These are phyloP conservation scores for Halcyon badia DNA, from an alignment of 2,797 vertebrate species.

Conservation along the genomic window DNA sequence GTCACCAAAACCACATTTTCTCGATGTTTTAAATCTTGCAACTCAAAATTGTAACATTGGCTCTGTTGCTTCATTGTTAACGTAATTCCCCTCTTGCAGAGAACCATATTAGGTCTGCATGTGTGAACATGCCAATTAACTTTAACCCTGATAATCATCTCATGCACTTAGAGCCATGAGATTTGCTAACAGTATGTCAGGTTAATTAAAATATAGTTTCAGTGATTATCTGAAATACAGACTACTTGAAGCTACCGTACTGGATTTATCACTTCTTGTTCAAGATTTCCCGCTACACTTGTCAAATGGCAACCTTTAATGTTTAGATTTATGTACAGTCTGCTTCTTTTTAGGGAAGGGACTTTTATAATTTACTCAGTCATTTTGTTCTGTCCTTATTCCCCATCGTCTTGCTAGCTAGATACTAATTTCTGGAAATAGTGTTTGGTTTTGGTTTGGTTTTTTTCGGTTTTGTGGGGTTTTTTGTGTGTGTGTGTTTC, in stretches of 20 bases:
- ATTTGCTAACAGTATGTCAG: background rate
- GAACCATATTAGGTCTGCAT: background rate
- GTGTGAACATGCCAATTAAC: background rate
- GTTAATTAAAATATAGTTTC: background rate
- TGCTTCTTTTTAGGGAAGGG: background rate
- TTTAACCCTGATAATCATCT: background rate
- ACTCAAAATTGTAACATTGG: background rate
- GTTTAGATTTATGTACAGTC: background rate
- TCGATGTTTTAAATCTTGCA: background rate
- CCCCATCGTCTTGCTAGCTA: background rate
- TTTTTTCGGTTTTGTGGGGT: too few species aligned
- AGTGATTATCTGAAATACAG: background rate
- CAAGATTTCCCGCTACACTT: background rate
- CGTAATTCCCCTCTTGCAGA: background rate
- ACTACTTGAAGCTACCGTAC: background rate
- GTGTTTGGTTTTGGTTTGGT: background rate
- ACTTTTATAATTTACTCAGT: background rate
- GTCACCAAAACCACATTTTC: background rate
- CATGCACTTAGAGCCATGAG: background rate
- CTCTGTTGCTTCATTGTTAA: background rate
- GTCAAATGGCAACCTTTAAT: background rate
- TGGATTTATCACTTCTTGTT: background rate
- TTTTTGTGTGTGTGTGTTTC: too few species aligned
- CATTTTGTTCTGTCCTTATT: background rate
- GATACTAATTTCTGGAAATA: background rate